Evolutionary conservation across 2,888 invertebrate species (phyloP), one percentile per base, ranked within the genome.

Genomic region (Mylabris sibirica): DNA sequence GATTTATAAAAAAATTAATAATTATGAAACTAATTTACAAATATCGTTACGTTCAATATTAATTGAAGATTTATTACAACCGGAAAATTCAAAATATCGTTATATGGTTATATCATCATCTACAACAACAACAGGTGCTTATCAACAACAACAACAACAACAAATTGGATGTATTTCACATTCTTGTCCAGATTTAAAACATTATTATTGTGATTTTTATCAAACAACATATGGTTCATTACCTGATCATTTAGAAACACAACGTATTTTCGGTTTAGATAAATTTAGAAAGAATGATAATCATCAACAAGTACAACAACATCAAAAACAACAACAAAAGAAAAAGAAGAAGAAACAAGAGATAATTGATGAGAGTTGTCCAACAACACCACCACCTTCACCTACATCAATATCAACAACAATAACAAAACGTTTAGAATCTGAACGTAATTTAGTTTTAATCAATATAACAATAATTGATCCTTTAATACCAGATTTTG

Each of bases 31-130:
- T 3, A 90, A 89, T 74, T 87, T 95, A 64, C 91, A 93, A 88
- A 91, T 95, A 14, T 92, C 94, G 0, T 86, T 98, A 8, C 90
- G 94, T 74, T 95, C 97, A 0, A 89, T 98, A 24, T 88, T 93
- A 3, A 95, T 98, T 93, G 97, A 97, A 83, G 97, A 98, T 85
- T 87, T 97, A 3, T 89, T 94, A 8, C 92, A 93, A 79, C 90
- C 92, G 1, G 88, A 90, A 22, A 92, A 92, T 59, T 93, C 95
- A 0, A 91, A 91, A 76, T 93, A 95, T 84, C 90, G 96, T 41
- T 90, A 91, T 81, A 92, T 97, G 89, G 93, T 97, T 83, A 90
- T 93, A 71, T 95, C 80, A 11, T 77, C 79, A 20, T 71, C 74
- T 14, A 14, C n/a, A 41, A 41, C 12, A n/a, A n/a, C 12, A 41